phyloP scores from a whole-genome alignment of 2,888 invertebrate genomes.

The Patella caerulea region DNA sequence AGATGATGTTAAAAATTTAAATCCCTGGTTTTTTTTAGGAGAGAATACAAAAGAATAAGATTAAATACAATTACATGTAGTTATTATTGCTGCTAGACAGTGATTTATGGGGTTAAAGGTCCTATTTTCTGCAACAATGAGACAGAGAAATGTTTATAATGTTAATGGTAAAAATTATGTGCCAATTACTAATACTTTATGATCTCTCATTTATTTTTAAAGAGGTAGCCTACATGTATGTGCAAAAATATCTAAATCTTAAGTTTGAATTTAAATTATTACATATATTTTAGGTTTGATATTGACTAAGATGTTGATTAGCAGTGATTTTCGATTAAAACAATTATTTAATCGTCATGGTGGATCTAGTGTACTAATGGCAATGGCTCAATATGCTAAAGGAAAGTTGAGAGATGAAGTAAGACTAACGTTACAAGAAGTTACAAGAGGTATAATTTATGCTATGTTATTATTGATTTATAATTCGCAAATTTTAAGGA shows the following conservation, averaged over 20 bases:
- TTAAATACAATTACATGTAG: too few species aligned
- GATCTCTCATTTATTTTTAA: neutral
- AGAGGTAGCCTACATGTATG: neutral
- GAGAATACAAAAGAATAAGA: too few species aligned
- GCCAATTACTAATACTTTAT: neutral
- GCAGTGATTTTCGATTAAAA: conserved; percentile 51
- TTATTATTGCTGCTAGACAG: too few species aligned
- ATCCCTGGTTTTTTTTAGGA: too few species aligned
- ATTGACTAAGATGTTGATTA: conserved; percentile 48
- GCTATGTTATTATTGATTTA: too few species aligned
- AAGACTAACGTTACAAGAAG: conserved; percentile 46
- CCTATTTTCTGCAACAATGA: too few species aligned
- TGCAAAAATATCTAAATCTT: neutral
- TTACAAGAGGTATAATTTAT: conserved; percentile 45
- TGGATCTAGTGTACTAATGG: conserved; percentile 52
- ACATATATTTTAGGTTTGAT: conserved; percentile 44
- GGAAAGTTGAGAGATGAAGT: conserved; percentile 50
- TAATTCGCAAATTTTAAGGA: too few species aligned
- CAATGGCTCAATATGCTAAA: conserved; percentile 47
- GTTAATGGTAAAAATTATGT: too few species aligned
- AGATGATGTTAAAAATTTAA: too few species aligned
- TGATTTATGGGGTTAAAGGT: too few species aligned
- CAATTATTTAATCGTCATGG: conserved; percentile 57
- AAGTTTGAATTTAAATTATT: neutral
- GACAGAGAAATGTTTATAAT: too few species aligned